A percentile compares a stretch with the other conserved stretches of the same genome.
phyloP scores from a whole-genome alignment of 2,888 invertebrate genomes.

The Palloptera scutellata region DNA sequence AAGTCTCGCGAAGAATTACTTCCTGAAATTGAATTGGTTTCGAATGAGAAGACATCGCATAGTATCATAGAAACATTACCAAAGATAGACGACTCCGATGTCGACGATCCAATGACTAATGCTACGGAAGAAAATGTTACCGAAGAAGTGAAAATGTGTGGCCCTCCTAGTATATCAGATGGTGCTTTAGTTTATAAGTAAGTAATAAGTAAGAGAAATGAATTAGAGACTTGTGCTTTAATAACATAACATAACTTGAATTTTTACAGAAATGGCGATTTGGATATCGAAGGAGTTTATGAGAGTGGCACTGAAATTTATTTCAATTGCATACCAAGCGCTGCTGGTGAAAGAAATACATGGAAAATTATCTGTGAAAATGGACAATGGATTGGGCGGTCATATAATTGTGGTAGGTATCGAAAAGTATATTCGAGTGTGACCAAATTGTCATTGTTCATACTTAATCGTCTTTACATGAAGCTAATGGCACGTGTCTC shows the following conservation, averaged over 20 bases:
- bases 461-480: not conserved
- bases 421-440: not conserved
- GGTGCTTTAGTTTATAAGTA: constrained; percentile 77
- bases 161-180: constrained; percentile 70
- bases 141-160: constrained; percentile 57
- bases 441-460: not conserved
- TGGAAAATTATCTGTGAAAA: constrained; percentile 88
- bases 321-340: constrained; percentile 82
- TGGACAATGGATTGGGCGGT: constrained; percentile 84
- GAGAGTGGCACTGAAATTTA: constrained; percentile 85
- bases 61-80: constrained; percentile 31
- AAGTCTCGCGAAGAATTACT: constrained; percentile 58
- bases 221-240: not conserved
- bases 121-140: constrained; percentile 51
- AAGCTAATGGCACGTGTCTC: constrained; percentile 77
- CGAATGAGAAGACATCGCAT: constrained; percentile 39
- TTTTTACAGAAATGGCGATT: constrained; percentile 70
- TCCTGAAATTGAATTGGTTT: constrained; percentile 41
- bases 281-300: constrained; percentile 74
- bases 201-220: constrained; percentile 25
- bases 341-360: constrained; percentile 81
- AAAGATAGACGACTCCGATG: constrained; percentile 45
- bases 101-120: constrained; percentile 47
- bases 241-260: not conserved
- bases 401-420: constrained; percentile 77